Evolutionary conservation across 1,140 invertebrate genomes (phyloP).

Genomic region (Drosophila orena): DNA sequence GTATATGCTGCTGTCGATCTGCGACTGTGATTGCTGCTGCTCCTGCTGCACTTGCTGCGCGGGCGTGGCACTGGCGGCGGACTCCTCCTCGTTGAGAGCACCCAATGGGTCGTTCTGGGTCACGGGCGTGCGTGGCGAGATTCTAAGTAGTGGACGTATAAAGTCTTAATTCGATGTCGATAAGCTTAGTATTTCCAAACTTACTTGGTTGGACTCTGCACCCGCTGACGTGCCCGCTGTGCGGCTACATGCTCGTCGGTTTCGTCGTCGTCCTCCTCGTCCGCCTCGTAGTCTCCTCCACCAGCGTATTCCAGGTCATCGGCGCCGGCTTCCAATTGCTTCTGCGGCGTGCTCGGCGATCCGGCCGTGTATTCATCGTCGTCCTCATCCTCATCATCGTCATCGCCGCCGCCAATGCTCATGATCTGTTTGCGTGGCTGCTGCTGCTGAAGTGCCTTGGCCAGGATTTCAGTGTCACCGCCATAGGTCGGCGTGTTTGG

Average conservation of each 20-base stretch:
- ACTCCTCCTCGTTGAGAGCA: slow-evolving; percentile 88
- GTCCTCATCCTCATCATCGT: slow-evolving; percentile 52
- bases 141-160: slow-evolving; percentile 77
- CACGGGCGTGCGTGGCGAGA: slow-evolving; percentile 91
- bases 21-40: slow-evolving; percentile 10
- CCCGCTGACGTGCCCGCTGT: slow-evolving; percentile 51
- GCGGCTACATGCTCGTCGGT: slow-evolving; percentile 45
- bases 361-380: slow-evolving; percentile 29
- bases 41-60: slow-evolving; percentile 34
- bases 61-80: slow-evolving; percentile 38
- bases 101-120: slow-evolving; percentile 96
- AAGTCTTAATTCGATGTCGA: neutral
- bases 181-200: slow-evolving; percentile 1
- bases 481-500: slow-evolving; percentile 87
- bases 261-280: slow-evolving; percentile 85
- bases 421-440: slow-evolving; percentile 84
- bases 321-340: slow-evolving; percentile 15
- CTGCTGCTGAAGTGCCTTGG: slow-evolving; percentile 85
- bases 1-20: slow-evolving; percentile 71
- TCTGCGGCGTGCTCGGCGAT: slow-evolving; percentile 42
- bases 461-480: slow-evolving; percentile 90
- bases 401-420: slow-evolving; percentile 68
- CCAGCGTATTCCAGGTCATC: slow-evolving; percentile 24
- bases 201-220: slow-evolving; percentile 85
- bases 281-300: slow-evolving; percentile 71